Conservation (phyloP, 2,888 invertebrate species). For the Pristionchus maxplancki region DNA sequence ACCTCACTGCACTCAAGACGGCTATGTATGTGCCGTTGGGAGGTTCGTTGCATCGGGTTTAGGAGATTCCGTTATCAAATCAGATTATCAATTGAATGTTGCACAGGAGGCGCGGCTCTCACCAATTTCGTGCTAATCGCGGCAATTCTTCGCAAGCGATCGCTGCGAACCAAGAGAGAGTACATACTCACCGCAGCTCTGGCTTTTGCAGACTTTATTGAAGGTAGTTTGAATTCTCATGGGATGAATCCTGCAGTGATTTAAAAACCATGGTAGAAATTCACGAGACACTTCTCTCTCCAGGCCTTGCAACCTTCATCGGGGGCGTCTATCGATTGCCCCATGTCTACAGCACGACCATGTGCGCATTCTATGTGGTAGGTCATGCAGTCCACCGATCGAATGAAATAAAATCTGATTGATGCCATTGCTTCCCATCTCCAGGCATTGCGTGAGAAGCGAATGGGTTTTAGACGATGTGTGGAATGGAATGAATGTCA, state of each 20-base stretch:
- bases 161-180: constrained; percentile 34
- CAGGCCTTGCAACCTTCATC: constrained; percentile 35
- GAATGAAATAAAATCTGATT: no score
- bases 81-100: no score
- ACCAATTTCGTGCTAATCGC: constrained; percentile 27
- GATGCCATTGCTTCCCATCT: background rate
- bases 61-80: no score
- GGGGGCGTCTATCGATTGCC: constrained; percentile 43
- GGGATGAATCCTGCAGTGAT: no score
- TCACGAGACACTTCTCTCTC: background rate
- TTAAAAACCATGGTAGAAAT: no score
- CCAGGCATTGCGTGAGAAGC: background rate
- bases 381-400: background rate
- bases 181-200: constrained; percentile 32
- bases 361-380: constrained; percentile 22
- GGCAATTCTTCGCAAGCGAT: constrained; percentile 22
- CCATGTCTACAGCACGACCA: constrained; percentile 31
- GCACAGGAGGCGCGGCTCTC: constrained; percentile 44
- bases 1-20: constrained; percentile 44
- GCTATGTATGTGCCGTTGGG: constrained; percentile 38
- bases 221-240: background rate
- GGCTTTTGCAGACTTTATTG: constrained; percentile 42
- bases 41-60: background rate
- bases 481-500: no score
- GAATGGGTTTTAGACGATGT: no score